Percentiles rank a stretch among this genome's conserved stretches.
These are phyloP conservation scores for Typhlichthys subterraneus DNA, from an alignment of 2,797 vertebrate species.

Conservation along the genomic window DNA sequence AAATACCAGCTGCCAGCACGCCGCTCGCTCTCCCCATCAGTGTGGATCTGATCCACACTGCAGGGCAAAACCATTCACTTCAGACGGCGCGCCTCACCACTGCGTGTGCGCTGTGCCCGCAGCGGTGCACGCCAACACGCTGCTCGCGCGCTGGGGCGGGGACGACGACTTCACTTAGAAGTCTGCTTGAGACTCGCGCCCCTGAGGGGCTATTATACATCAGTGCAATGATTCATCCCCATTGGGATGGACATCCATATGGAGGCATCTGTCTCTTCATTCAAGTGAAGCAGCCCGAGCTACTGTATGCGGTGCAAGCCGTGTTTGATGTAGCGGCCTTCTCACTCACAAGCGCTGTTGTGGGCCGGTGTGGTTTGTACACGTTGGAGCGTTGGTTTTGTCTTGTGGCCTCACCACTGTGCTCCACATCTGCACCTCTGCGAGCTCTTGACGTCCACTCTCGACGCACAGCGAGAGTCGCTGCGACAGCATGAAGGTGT, in stretches of 20 bases:
- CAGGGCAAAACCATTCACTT: constrained; percentile 11
- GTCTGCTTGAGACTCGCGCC: constrained; percentile 18
- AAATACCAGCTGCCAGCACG: constrained; percentile 22
- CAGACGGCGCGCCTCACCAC: neutral
- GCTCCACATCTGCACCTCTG: constrained; percentile 40
- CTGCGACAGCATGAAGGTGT: constrained; percentile 33
- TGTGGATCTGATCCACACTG: neutral
- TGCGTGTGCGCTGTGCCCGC: neutral
- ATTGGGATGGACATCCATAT: constrained; percentile 27
- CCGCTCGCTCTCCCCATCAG: neutral
- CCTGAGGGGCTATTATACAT: constrained; percentile 38
- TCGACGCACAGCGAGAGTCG: constrained; percentile 41
- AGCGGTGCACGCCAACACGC: no score
- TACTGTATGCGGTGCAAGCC: neutral
- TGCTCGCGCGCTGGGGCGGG: constrained; percentile 4
- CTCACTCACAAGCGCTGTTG: neutral
- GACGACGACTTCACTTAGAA: constrained; percentile 15
- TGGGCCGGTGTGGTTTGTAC: no score
- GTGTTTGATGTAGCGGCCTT: constrained; percentile 28
- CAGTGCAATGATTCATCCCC: constrained; percentile 25
- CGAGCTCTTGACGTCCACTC: constrained; percentile 53
- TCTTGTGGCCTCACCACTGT: constrained; percentile 16
- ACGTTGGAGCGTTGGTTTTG: neutral
- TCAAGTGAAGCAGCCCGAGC: constrained; percentile 15
- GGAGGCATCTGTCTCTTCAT: neutral